A percentile compares a stretch with the other conserved stretches of the same genome.
Evolutionary conservation across 2,888 invertebrate species (phyloP).

Genomic region (Parelbella ahira): DNA sequence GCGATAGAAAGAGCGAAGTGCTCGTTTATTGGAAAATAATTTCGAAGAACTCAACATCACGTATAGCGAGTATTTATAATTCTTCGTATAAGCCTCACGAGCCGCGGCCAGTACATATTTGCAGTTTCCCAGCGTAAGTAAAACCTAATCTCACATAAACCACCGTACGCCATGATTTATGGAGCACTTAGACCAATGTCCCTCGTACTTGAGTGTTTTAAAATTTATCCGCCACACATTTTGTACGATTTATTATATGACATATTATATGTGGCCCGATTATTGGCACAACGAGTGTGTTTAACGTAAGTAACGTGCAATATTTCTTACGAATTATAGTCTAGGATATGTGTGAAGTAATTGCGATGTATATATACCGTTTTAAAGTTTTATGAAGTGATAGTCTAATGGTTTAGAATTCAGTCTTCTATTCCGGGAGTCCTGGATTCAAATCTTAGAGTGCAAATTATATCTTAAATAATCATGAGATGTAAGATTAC

Average conservation of each 20-base stretch:
- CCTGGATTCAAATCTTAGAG: too few relatives aligned
- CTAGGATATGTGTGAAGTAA: too few relatives aligned
- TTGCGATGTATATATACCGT: too few relatives aligned
- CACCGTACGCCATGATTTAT: constrained; percentile 53
- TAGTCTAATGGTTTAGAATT: too few relatives aligned
- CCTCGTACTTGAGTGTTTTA: constrained; percentile 51
- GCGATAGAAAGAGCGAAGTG: background rate
- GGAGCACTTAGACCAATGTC: constrained; percentile 53
- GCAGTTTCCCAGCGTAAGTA: constrained; percentile 36
- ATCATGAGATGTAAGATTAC: too few relatives aligned
- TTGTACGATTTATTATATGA: constrained; percentile 20
- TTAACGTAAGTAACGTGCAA: too few relatives aligned
- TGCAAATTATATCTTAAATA: too few relatives aligned
- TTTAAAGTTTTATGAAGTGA: too few relatives aligned
- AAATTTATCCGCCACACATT: constrained; percentile 30
- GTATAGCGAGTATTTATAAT: constrained; percentile 13
- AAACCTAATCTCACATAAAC: constrained; percentile 39
- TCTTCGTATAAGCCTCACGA: constrained; percentile 35
- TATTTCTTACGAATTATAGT: too few relatives aligned
- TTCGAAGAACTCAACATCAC: constrained; percentile 2
- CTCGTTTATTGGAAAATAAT: constrained; percentile 15
- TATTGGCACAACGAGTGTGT: constrained; percentile 14
- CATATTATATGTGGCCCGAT: constrained; percentile 8
- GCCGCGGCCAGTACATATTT: constrained; percentile 32
- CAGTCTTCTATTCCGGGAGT: too few relatives aligned